phyloP scores from a whole-genome alignment of 2,888 invertebrate species.

The Tenthredo livida region DNA sequence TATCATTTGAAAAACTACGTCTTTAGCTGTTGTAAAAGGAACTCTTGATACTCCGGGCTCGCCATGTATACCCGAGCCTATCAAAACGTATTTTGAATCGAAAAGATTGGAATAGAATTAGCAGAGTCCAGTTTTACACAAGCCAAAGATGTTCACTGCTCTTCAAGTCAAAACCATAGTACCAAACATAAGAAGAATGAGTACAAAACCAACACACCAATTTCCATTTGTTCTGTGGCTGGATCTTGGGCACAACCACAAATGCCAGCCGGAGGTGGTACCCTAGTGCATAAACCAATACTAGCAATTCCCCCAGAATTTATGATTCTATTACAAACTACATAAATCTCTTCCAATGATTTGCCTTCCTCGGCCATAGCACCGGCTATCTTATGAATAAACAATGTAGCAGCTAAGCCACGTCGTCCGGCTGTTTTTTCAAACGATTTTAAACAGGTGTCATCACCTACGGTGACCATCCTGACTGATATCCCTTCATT shows the following conservation, averaged over 20 bases:
- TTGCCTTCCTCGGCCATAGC: conserved; percentile 85
- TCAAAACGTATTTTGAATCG: conserved; percentile 76
- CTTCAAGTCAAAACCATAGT: background rate
- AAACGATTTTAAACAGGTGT: conserved; percentile 71
- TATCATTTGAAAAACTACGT: conserved; percentile 55
- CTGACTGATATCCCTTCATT: conserved; percentile 80
- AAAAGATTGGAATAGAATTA: background rate
- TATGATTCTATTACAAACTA: conserved; percentile 73
- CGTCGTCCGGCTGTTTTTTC: conserved; percentile 59
- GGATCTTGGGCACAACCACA: conserved; percentile 19
- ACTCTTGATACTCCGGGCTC: conserved; percentile 80
- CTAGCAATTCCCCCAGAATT: conserved; percentile 56
- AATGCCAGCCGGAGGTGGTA: conserved; percentile 35
- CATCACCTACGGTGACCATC: conserved; percentile 85
- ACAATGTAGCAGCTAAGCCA: conserved; percentile 81
- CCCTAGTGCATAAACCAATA: conserved; percentile 59
- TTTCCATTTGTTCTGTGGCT: conserved; percentile 54
- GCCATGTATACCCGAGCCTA: conserved; percentile 82
- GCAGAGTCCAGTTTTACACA: background rate
- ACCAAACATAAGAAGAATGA: background rate
- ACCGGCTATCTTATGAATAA: conserved; percentile 85
- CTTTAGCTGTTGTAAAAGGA: conserved; percentile 74
- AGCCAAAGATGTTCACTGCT: background rate
- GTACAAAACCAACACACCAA: conserved; percentile 55
- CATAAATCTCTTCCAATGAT: conserved; percentile 81